Evolutionary conservation across 2,888 invertebrate species (phyloP), one percentile per base, ranked within the genome.

Genomic region (Caenorhabditis afra): DNA sequence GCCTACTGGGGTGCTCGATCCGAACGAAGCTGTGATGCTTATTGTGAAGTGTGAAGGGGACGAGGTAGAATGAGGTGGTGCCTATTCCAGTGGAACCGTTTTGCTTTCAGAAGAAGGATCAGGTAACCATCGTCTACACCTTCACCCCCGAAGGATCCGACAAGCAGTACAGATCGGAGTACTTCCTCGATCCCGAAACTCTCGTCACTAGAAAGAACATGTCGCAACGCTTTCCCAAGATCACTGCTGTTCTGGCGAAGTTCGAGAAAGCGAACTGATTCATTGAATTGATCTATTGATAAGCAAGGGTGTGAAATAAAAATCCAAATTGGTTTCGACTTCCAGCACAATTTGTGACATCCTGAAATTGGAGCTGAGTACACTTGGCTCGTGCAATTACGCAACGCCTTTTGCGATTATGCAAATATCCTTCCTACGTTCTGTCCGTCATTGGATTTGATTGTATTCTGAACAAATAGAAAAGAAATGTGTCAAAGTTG

Each of bases 161-260:
- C 8, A 77, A 77, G 47, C 77, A 68, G 47, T 77, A 77, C 41
- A 47, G 50, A 35, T 70, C 77, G 4, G 77, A 77, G 12, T 77
- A 70, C 22, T 77, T 77, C 14, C 55, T 55, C 11, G 23, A 37
- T 50, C 65, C 59, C n/a, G 59, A 77, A 20, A 47, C 14, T 35
- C 29, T 65, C 2, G 55, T 77, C 11, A 45, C 44, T 41, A 44
- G 70, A 52, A 77, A 70, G 45, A 77, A 77, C 45, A 29, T 77
- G 10, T 39, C 65, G 23, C 49, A 11, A 20, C 68, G 77, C 16
- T 77, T 65, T 23, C 16, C 70, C 11, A 70, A 55, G 44, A 77
- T 77, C 41, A 53, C 47, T 29, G 77, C 68, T 1, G 70, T 77
- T 41, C 53, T 77, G 11, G 58, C 58, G 12, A 71, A 52, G 64